These are phyloP conservation scores for Leucoptera coffeella DNA, from an alignment of 2,888 invertebrate species.

Conservation along the genomic window DNA sequence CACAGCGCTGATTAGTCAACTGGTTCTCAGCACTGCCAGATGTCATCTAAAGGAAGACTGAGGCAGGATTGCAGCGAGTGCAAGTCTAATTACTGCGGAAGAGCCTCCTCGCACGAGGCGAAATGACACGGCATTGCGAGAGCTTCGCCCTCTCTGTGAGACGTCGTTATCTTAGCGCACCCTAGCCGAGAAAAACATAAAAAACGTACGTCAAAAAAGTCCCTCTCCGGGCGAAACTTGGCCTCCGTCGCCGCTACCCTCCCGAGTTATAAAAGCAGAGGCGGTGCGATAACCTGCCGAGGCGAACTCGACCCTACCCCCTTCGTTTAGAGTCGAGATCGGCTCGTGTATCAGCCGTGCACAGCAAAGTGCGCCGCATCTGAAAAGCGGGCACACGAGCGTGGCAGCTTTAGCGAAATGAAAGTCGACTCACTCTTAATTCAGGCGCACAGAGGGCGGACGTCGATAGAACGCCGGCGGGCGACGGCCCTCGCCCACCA, in stretches of 20 bases:
- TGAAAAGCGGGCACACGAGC: slow-evolving; percentile 50
- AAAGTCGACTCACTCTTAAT: slow-evolving; percentile 53
- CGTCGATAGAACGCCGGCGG: slow-evolving; percentile 21
- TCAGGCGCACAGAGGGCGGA: slow-evolving; percentile 39
- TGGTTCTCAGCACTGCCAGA: too few relatives aligned
- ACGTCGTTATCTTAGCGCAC: slow-evolving; percentile 49
- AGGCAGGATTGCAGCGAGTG: too few relatives aligned
- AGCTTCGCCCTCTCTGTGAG: slow-evolving; percentile 30
- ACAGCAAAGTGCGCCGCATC: slow-evolving; percentile 23
- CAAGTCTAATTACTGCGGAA: too few relatives aligned
- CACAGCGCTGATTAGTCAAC: too few relatives aligned
- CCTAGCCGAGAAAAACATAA: slow-evolving; percentile 50
- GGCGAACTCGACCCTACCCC: slow-evolving; percentile 25
- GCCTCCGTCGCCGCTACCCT: slow-evolving; percentile 37
- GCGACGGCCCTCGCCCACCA: slow-evolving; percentile 16
- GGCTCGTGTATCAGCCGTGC: slow-evolving; percentile 14
- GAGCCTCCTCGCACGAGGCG: too few relatives aligned
- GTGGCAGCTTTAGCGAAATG: slow-evolving; percentile 51
- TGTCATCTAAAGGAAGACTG: too few relatives aligned
- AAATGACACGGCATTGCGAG: too few relatives aligned
- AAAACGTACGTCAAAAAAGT: slow-evolving; percentile 53
- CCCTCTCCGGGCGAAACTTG: slow-evolving; percentile 48
- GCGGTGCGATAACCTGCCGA: slow-evolving; percentile 15
- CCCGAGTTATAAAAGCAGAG: slow-evolving; percentile 44
- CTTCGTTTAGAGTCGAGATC: slow-evolving; percentile 27